Conservation (phyloP, 2,113 vertebrate species). For the Aptenodytes forsteri region DNA sequence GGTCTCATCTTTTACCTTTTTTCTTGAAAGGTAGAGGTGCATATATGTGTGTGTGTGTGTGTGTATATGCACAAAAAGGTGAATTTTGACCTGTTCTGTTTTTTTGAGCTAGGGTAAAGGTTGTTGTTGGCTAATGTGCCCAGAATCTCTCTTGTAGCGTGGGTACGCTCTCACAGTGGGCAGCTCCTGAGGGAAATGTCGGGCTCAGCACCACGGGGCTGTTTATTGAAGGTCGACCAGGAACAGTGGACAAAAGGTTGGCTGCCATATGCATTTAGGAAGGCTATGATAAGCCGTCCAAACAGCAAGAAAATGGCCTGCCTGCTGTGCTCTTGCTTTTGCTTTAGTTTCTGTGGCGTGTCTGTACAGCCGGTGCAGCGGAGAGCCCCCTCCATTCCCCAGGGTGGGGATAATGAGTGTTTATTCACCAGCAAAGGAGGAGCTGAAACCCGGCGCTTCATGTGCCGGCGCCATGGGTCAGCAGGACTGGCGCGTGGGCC, state of each 20-base stretch:
- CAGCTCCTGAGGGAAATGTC: accelerated
- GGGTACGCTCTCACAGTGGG: accelerated
- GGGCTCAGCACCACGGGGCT: accelerated
- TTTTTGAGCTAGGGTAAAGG: neutral
- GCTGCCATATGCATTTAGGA: accelerated
- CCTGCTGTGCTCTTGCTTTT: neutral
- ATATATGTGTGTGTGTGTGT: neutral
- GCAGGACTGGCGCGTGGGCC: neutral
- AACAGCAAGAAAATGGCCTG: accelerated
- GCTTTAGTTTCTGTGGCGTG: accelerated
- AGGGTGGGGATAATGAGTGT: neutral
- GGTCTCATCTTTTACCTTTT: neutral
- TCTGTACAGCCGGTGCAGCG: accelerated
- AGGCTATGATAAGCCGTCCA: accelerated
- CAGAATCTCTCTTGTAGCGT: accelerated
- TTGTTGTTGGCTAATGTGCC: neutral
- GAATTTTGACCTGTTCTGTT: neutral
- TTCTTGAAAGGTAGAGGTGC: neutral
- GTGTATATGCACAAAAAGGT: neutral
- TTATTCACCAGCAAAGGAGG: neutral
- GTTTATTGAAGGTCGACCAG: accelerated
- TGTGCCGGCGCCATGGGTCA: neutral
- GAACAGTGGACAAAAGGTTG: accelerated
- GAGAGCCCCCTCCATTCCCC: neutral
- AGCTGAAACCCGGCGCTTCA: neutral